phyloP scores from a whole-genome alignment of 2,888 invertebrate genomes.

The Harpagoxenus sublaevis region DNA sequence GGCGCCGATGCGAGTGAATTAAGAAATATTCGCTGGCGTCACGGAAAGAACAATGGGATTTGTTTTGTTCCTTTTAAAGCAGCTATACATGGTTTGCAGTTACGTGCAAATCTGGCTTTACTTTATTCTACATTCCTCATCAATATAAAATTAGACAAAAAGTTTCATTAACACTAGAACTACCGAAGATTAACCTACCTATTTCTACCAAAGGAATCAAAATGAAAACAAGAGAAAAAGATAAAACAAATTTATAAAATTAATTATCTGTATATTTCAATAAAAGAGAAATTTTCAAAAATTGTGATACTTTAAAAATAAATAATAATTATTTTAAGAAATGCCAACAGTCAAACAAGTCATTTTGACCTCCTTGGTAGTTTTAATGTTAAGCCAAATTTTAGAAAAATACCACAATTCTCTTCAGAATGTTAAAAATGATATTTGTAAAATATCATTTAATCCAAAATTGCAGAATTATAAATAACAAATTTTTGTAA shows the following conservation, averaged over 20 bases:
- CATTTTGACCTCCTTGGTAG: too few relatives aligned
- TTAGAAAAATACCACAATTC: neutral
- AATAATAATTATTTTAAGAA: too few relatives aligned
- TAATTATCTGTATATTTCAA: too few relatives aligned
- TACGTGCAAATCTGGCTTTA: neutral
- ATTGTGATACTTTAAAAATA: too few relatives aligned
- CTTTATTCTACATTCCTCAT: slow-evolving; percentile 12
- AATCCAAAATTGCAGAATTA: neutral
- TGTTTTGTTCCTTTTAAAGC: slow-evolving; percentile 13
- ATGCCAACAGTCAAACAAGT: too few relatives aligned
- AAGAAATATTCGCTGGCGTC: slow-evolving; percentile 69
- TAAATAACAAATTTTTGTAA: neutral
- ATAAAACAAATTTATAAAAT: too few relatives aligned
- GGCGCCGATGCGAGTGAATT: slow-evolving; percentile 68
- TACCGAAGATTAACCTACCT: too few relatives aligned
- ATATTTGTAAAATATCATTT: neutral
- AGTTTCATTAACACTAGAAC: neutral
- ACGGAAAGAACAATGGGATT: slow-evolving; percentile 36
- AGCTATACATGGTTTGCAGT: slow-evolving; percentile 14
- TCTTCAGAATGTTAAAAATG: neutral
- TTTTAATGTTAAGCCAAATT: neutral
- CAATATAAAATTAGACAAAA: slow-evolving; percentile 13
- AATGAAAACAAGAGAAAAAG: too few relatives aligned
- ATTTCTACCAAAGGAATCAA: too few relatives aligned
- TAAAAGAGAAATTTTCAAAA: too few relatives aligned